A percentile compares a stretch with the other conserved stretches of the same genome.
phyloP scores from a whole-genome alignment of 1,140 invertebrate genomes.

The Lineus longissimus region DNA sequence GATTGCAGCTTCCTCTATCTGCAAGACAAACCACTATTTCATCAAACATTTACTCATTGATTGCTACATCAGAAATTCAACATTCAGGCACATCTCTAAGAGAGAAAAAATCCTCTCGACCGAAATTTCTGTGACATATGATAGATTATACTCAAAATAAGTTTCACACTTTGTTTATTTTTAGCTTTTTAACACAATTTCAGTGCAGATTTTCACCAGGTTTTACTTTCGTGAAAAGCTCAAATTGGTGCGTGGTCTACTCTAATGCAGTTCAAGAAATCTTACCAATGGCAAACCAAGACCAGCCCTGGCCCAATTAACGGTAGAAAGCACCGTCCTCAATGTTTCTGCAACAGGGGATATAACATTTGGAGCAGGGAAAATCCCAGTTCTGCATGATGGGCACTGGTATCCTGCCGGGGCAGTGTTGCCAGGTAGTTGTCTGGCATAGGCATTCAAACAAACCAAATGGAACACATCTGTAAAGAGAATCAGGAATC shows the following conservation, averaged over 20 bases:
- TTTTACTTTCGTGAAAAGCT: too few relatives aligned
- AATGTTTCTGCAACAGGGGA: conserved; percentile 84
- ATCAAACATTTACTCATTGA: too few relatives aligned
- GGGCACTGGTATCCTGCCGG: conserved; percentile 88
- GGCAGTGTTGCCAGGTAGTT: conserved; percentile 79
- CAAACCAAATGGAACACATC: conserved; percentile 92
- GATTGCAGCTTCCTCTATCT: conserved; percentile 33
- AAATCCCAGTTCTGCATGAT: conserved; percentile 71
- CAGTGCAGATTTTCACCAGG: too few relatives aligned
- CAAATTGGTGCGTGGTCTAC: too few relatives aligned
- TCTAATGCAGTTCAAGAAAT: too few relatives aligned
- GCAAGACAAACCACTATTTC: conserved; percentile 17
- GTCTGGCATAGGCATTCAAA: conserved; percentile 65
- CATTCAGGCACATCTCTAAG: too few relatives aligned
- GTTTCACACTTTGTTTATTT: too few relatives aligned
- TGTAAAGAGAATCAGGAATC: conserved; percentile 49
- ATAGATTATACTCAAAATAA: too few relatives aligned
- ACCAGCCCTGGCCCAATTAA: conserved; percentile 64
- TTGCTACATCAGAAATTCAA: too few relatives aligned
- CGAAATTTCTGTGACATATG: too few relatives aligned
- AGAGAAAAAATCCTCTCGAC: too few relatives aligned
- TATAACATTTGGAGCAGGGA: conserved; percentile 77
- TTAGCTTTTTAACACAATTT: too few relatives aligned
- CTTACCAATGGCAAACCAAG: conserved; percentile 77
- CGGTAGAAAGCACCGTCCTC: conserved; percentile 66